A percentile compares a stretch with the other conserved stretches of the same genome.
Evolutionary conservation across 2,797 vertebrate genomes (phyloP).

Genomic region (Sardinella longiceps): DNA sequence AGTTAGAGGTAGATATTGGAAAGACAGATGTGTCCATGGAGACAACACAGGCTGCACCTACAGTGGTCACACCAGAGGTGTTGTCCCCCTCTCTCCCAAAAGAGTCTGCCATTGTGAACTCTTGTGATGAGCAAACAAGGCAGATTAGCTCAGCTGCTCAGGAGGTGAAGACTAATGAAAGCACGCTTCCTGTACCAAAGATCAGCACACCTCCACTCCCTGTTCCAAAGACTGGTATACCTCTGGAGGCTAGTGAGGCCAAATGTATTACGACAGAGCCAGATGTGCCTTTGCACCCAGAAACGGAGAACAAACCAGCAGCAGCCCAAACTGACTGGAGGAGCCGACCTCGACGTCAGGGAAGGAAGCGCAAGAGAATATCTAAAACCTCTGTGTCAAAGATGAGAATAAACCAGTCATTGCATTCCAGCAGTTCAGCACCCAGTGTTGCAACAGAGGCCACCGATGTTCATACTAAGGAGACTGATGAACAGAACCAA

Average conservation of each 20-base stretch:
- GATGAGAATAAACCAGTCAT: neutral
- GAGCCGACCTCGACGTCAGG: neutral
- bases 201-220: neutral
- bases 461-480: neutral
- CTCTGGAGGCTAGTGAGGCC: neutral
- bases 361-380: constrained; percentile 14
- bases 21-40: neutral
- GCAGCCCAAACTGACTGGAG: neutral
- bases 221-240: neutral
- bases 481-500: neutral
- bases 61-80: neutral
- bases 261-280: neutral
- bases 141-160: neutral
- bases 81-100: neutral
- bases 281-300: neutral
- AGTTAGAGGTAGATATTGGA: neutral
- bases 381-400: neutral
- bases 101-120: neutral
- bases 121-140: neutral
- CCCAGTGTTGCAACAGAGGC: neutral
- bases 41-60: neutral
- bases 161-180: neutral
- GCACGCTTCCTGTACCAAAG: neutral
- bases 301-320: neutral
- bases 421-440: neutral